Evolutionary conservation across 2,113 vertebrate genomes (phyloP).

Genomic region (Leptocoma aspasia): DNA sequence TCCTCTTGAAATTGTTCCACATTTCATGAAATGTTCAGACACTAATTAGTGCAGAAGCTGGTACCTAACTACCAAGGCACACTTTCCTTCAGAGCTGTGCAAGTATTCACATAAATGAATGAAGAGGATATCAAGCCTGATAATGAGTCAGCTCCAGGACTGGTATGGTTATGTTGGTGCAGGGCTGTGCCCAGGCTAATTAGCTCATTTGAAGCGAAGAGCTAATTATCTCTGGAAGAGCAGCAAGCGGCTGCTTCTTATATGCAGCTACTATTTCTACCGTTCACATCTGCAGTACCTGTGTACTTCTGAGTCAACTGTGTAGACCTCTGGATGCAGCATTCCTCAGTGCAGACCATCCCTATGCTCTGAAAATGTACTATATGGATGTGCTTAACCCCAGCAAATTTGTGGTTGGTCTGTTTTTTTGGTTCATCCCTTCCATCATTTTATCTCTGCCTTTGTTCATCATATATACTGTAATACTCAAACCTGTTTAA

Average conservation of each 20-base stretch:
- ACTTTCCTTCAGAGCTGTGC: neutral
- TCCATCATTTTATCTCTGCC: neutral
- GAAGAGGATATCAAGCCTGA: conserved; percentile 27
- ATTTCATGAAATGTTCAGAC: neutral
- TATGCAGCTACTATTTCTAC: neutral
- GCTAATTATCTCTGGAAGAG: conserved; percentile 35
- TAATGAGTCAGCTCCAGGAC: conserved; percentile 54
- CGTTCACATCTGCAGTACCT: neutral
- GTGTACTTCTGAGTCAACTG: neutral
- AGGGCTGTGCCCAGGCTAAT: conserved; percentile 34
- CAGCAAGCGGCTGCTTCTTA: neutral
- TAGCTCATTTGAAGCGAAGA: conserved; percentile 37
- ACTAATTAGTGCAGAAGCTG: conserved; percentile 33
- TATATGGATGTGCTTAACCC: neutral
- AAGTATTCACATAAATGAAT: conserved; percentile 1
- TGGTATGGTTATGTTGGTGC: neutral
- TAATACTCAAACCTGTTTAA: neutral
- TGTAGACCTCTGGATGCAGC: neutral
- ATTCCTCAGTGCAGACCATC: neutral
- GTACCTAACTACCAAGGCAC: neutral
- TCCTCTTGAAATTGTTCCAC: neutral
- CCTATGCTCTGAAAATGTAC: neutral
- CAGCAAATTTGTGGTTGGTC: neutral
- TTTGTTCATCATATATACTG: neutral
- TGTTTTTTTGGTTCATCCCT: neutral